phyloP scores from a whole-genome alignment of 2,888 invertebrate species.

The Melieria crassipennis region DNA sequence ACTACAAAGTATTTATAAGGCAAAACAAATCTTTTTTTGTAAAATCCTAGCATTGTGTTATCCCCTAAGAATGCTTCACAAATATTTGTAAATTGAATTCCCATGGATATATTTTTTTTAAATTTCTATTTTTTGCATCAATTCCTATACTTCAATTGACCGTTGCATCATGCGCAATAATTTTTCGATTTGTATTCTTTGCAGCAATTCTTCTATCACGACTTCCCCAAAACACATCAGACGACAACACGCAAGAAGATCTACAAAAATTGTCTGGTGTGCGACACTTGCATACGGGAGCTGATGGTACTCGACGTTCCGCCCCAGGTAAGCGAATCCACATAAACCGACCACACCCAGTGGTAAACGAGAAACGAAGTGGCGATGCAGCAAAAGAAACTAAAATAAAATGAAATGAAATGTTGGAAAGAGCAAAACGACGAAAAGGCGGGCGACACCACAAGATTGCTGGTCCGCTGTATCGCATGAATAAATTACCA shows the following conservation, averaged over 20 bases:
- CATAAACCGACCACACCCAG: background rate
- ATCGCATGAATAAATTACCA: slow-evolving; percentile 29
- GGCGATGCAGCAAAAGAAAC: background rate
- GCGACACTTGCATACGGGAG: slow-evolving; percentile 66
- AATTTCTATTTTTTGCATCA: background rate
- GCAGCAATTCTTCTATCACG: slow-evolving; percentile 67
- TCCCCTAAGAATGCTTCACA: no score
- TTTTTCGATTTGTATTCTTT: slow-evolving; percentile 18
- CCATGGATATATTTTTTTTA: background rate
- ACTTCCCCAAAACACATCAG: slow-evolving; percentile 64
- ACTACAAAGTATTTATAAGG: no score
- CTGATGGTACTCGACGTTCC: slow-evolving; percentile 67
- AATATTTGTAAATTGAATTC: no score
- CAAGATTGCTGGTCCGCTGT: slow-evolving; percentile 1
- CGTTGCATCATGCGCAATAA: no score
- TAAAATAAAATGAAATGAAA: background rate
- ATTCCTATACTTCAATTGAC: background rate
- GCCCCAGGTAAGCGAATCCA: slow-evolving; percentile 61
- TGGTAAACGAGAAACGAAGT: no score
- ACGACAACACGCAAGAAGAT: slow-evolving; percentile 64
- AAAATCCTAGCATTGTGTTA: no score
- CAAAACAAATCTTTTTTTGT: no score
- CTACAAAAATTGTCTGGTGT: slow-evolving; percentile 66
- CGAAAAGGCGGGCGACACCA: background rate
- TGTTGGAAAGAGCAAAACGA: background rate